Evolutionary conservation across 2,888 invertebrate species (phyloP).

Genomic region (Lasioglossum leucozonium): DNA sequence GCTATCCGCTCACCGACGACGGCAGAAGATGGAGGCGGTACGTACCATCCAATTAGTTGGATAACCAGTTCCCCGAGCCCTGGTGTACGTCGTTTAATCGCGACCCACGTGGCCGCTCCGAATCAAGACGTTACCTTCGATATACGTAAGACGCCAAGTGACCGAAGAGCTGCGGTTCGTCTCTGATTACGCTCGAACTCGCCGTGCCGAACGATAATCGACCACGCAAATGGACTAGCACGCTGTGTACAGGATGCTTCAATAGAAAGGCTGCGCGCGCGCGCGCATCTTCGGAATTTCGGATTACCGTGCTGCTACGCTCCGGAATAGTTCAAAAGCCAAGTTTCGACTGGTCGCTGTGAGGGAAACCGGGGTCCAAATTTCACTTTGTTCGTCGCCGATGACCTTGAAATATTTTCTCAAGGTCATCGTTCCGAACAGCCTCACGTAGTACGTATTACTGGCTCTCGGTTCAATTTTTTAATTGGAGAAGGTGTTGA

Average conservation of each 20-base stretch:
- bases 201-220: background rate
- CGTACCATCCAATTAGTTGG: conserved; percentile 64
- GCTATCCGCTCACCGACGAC: conserved; percentile 15
- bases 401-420: no score
- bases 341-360: no score
- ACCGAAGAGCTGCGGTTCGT: conserved; percentile 38
- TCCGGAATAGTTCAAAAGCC: no score
- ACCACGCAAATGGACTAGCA: background rate
- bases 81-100: conserved; percentile 66
- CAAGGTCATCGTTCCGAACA: no score
- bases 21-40: conserved; percentile 48
- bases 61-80: conserved; percentile 23
- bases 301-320: no score
- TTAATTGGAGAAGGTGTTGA: no score
- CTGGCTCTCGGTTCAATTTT: no score
- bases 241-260: background rate
- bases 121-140: conserved; percentile 66
- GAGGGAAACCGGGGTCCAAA: no score
- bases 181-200: conserved; percentile 29
- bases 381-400: no score
- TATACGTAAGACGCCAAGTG: conserved; percentile 49
- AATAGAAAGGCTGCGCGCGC: background rate
- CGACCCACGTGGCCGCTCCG: conserved; percentile 61
- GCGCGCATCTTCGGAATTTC: no score
- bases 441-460: no score